Evolutionary conservation across 2,113 vertebrate species (phyloP).

Genomic region (Thermophis baileyi): DNA sequence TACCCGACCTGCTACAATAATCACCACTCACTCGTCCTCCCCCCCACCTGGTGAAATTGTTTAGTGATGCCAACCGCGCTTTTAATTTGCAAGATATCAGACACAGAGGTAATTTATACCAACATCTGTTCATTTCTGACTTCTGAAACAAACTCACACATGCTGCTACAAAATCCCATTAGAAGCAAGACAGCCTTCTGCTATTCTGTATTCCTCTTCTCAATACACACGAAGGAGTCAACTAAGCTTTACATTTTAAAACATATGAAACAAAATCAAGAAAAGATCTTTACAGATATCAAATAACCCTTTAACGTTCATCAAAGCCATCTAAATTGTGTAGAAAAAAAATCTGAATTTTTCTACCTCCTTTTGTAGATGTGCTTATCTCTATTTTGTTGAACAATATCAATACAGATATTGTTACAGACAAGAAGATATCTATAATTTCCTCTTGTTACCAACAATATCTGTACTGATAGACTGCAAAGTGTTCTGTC

Average conservation of each 20-base stretch:
- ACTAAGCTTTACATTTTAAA: constrained; percentile 59
- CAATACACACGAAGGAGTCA: constrained; percentile 43
- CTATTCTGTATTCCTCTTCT: constrained; percentile 68
- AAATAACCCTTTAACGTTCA: constrained; percentile 11
- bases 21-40: constrained; percentile 61
- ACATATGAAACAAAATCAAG: constrained; percentile 50
- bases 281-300: constrained; percentile 32
- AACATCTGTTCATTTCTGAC: constrained; percentile 94
- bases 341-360: constrained; percentile 33
- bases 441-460: constrained; percentile 13
- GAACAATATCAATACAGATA: constrained; percentile 2
- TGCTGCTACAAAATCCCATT: constrained; percentile 83
- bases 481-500: background rate
- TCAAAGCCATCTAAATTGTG: constrained; percentile 31
- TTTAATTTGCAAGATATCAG: constrained; percentile 92
- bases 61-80: constrained; percentile 88
- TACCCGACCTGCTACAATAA: constrained; percentile 73
- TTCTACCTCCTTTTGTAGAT: constrained; percentile 26
- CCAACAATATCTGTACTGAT: constrained; percentile 7
- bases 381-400: constrained; percentile 31
- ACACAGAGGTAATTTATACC: constrained; percentile 89
- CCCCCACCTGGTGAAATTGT: constrained; percentile 72
- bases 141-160: constrained; percentile 86
- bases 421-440: constrained; percentile 19
- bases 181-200: constrained; percentile 76